Percentiles rank a stretch among this genome's conserved stretches.
phyloP scores from a whole-genome alignment of 2,113 vertebrate species.

The Columbina picui region DNA sequence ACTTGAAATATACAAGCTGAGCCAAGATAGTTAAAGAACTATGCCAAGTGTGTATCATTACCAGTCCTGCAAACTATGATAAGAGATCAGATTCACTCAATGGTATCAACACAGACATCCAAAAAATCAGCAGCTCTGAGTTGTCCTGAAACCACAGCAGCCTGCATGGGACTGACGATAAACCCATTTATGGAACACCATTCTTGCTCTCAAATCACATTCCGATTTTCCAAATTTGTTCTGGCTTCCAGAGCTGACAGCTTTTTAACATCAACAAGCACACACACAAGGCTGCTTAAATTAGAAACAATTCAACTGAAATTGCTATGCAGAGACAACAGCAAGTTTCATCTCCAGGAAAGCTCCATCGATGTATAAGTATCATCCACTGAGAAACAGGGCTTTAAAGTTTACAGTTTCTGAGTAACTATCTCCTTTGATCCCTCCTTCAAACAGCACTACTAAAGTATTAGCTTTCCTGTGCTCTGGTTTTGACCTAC shows the following conservation, averaged over 20 bases:
- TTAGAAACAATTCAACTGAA: constrained; percentile 58
- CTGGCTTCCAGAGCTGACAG: constrained; percentile 40
- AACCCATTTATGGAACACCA: background rate
- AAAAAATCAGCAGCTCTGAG: background rate
- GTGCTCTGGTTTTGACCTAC: background rate
- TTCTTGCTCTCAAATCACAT: constrained; percentile 3
- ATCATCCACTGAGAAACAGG: background rate
- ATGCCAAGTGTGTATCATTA: background rate
- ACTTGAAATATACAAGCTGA: background rate
- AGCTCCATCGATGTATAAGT: background rate
- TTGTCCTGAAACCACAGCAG: background rate
- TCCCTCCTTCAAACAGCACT: background rate
- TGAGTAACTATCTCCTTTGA: background rate
- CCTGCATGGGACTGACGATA: background rate
- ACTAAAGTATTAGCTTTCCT: background rate
- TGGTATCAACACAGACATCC: background rate
- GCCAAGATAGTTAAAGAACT: background rate
- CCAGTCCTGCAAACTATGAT: background rate
- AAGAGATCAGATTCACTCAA: background rate
- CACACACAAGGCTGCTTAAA: constrained; percentile 11
- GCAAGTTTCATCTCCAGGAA: constrained; percentile 36
- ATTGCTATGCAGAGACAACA: constrained; percentile 49
- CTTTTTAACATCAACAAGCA: constrained; percentile 38
- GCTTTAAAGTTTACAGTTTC: background rate
- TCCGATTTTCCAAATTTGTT: constrained; percentile 14